A percentile compares a stretch with the other conserved stretches of the same genome.
Conservation (phyloP, 2,113 vertebrate species). For the Piaya cayana region DNA sequence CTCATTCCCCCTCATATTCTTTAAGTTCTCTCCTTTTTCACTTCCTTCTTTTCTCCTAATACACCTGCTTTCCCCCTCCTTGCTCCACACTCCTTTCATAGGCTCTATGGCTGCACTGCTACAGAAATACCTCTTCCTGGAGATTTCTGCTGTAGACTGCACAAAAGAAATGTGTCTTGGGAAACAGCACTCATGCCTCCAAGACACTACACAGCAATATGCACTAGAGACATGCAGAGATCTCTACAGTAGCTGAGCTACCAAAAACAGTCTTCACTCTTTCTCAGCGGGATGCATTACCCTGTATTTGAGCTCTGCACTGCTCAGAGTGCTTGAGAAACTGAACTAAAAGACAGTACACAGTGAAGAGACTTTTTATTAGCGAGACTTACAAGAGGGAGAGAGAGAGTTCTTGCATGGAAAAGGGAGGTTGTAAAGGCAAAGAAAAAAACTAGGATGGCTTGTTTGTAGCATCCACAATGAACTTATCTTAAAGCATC, state of each 20-base stretch:
- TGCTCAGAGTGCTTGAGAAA: not conserved
- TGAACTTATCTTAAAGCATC: not conserved
- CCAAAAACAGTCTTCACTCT: not conserved
- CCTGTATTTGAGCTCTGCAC: not conserved
- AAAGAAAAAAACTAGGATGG: not conserved
- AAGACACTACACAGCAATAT: not conserved
- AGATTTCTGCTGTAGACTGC: not conserved
- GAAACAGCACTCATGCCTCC: not conserved
- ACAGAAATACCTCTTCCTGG: not conserved
- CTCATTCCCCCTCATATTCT: not conserved
- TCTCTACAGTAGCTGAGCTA: not conserved
- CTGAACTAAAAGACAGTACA: not conserved
- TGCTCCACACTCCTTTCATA: not conserved
- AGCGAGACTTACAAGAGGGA: not conserved
- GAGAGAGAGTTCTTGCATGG: not conserved
- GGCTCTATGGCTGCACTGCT: not conserved
- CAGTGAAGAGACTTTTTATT: not conserved
- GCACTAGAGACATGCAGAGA: not conserved
- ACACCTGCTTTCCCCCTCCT: not conserved
- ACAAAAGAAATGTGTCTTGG: not conserved
- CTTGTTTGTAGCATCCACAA: not conserved
- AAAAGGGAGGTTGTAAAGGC: not conserved
- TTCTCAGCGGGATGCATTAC: not conserved
- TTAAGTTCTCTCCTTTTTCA: not conserved
- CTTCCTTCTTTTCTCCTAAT: not conserved